Evolutionary conservation across 2,797 vertebrate genomes (phyloP).

Genomic region (Artibeus lituratus): DNA sequence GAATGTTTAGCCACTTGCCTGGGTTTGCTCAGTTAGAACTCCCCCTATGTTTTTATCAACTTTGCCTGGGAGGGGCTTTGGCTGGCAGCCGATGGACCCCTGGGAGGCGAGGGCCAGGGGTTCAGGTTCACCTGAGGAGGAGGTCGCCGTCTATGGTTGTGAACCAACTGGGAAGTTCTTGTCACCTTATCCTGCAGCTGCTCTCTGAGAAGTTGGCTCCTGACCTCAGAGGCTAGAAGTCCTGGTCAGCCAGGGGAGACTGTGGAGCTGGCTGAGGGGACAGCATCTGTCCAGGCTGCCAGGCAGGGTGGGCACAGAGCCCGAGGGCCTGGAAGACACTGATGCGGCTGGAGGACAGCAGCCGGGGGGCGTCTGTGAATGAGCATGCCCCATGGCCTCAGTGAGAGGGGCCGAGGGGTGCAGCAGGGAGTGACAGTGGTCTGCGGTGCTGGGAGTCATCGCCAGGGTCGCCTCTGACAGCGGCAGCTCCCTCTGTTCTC

Average conservation of each 20-base stretch:
- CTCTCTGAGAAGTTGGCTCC: background rate
- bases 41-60: background rate
- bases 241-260: background rate
- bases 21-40: background rate
- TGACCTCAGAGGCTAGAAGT: background rate
- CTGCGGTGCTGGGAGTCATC: background rate
- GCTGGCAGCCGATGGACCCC: background rate
- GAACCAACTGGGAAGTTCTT: background rate
- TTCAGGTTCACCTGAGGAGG: background rate
- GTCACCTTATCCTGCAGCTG: background rate
- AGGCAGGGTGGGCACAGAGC: background rate
- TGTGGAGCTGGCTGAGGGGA: background rate
- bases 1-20: background rate
- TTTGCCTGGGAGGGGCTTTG: background rate
- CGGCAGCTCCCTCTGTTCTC: background rate
- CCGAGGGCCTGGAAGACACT: background rate
- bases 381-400: background rate
- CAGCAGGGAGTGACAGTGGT: background rate
- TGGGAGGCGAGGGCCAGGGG: background rate
- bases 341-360: accelerated
- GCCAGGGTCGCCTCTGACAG: background rate
- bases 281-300: background rate
- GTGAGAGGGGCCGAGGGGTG: too few relatives aligned
- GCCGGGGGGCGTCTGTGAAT: accelerated
- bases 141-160: background rate